These are phyloP conservation scores for Sebastes itinus DNA, from an alignment of 2,797 vertebrate species.

Conservation along the genomic window DNA sequence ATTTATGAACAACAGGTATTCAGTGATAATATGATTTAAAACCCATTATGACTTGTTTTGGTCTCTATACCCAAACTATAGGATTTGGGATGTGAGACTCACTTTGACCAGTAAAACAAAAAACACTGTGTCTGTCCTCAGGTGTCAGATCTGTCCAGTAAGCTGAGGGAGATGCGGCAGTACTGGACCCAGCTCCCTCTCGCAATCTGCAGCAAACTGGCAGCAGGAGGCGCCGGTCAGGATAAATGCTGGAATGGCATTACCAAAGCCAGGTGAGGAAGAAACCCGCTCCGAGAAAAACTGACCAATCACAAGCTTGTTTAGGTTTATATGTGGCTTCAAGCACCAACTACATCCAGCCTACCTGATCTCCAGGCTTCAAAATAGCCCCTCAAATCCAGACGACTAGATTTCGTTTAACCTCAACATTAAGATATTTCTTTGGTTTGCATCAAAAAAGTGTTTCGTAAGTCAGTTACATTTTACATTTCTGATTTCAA, in stretches of 20 bases:
- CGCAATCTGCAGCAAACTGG: slow-evolving; percentile 86
- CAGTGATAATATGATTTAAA: background rate
- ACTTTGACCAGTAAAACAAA: background rate
- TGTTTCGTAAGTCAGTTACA: background rate
- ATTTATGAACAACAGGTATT: background rate
- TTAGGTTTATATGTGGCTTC: background rate
- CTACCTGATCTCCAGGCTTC: background rate
- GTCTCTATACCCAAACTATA: background rate
- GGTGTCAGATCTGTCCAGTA: slow-evolving; percentile 91
- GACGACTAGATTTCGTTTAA: background rate
- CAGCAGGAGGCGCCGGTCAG: slow-evolving; percentile 74
- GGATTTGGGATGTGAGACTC: background rate
- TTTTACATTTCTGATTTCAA: background rate
- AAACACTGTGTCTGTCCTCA: slow-evolving; percentile 46
- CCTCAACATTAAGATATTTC: background rate
- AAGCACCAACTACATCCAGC: background rate
- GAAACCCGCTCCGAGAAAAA: background rate
- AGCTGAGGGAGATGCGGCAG: slow-evolving; percentile 88
- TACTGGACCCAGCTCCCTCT: slow-evolving; percentile 90
- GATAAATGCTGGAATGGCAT: slow-evolving; percentile 95
- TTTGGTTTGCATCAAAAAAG: background rate
- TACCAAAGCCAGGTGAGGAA: slow-evolving; percentile 85
- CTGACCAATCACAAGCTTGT: background rate
- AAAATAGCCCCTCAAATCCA: background rate
- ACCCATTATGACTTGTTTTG: background rate